Evolutionary conservation across 2,113 vertebrate genomes (phyloP), one percentile per base, ranked within the genome.

Genomic region (Neodon shergylaensis): DNA sequence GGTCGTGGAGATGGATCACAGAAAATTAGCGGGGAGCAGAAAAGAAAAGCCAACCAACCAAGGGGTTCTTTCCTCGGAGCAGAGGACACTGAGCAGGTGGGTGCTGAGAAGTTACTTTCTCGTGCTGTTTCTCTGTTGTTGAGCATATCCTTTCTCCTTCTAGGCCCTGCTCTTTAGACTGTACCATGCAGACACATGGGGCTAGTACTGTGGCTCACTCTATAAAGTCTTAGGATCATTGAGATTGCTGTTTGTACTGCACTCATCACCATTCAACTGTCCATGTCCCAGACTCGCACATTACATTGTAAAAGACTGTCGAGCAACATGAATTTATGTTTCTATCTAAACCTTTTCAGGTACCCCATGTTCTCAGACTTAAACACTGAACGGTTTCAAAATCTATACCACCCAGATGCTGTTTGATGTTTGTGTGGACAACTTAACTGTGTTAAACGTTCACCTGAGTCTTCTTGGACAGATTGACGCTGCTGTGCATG

Each of bases 221-320:
- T 13, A 47, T 33, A 47, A 63, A 77, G 0, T 90, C 17, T 63
- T 90, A 65, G 14, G 76, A 47, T 39, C 76, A 63, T 19, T 78
- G 49, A 83, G 44, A 74, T 92, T 90, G 1, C 31, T 85, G n/a
- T 90, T 97, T 92, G n/a, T 54, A 61, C 90, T 83, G 10, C 54
- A 12, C 31, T 70, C 21, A 72, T 65, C 47, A 3, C 84, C 73
- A 76, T 92, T 88, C 49, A 81, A 76, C 54, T 84, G 58, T 19
- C 16, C 22, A 65, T 70, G 3, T 47, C 31, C 33, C 28, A 66
- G 13, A 49, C 33, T 24, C 19, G 12, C 33, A 70, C 16, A 31
- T 63, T 76, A 16, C 31, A 42, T 63, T 93, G 22, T 91, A 88
- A 91, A 84, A 72, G 4, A 74, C 28, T 47, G 5, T 61, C 14